phyloP scores from a whole-genome alignment of 30 jellyfish, hydroid and myxozoan species.

The Aurelia coerulea region DNA sequence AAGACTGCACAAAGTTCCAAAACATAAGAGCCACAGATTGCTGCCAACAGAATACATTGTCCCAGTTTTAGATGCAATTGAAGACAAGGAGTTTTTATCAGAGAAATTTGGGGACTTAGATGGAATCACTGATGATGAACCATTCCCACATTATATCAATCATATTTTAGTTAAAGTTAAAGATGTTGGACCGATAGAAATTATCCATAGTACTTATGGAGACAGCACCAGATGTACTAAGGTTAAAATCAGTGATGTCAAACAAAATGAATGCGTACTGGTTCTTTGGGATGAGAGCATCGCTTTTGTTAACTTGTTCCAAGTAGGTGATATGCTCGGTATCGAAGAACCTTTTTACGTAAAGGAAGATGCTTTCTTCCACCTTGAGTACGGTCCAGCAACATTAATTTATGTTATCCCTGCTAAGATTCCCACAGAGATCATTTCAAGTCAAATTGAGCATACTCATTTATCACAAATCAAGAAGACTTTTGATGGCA shows the following conservation, averaged over 20 bases:
- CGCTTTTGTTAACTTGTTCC: slow-evolving; percentile 28
- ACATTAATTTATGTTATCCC: slow-evolving; percentile 44
- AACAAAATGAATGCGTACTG: slow-evolving; percentile 5
- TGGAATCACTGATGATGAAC: slow-evolving; percentile 39
- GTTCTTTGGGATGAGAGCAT: slow-evolving; percentile 64
- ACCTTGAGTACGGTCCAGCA: slow-evolving; percentile 69
- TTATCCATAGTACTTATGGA: slow-evolving; percentile 26
- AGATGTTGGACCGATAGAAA: slow-evolving; percentile 29
- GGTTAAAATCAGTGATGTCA: slow-evolving; percentile 8
- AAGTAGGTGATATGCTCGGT: slow-evolving; percentile 33
- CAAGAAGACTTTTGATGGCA: slow-evolving; percentile 43
- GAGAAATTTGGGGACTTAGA: slow-evolving; percentile 30
- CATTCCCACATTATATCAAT: slow-evolving; percentile 49
- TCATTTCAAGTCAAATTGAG: slow-evolving; percentile 16
- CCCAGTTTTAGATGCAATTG: slow-evolving; percentile 21
- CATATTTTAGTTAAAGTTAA: slow-evolving; percentile 36
- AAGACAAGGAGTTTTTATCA: slow-evolving; percentile 8
- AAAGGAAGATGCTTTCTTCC: slow-evolving; percentile 31
- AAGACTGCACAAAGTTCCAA: slow-evolving; percentile 42
- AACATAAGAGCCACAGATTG: slow-evolving; percentile 8
- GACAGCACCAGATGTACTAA: slow-evolving; percentile 15
- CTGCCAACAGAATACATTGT: slow-evolving; percentile 56
- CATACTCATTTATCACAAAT: background rate
- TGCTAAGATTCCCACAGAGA: slow-evolving; percentile 16
- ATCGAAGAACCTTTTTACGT: slow-evolving; percentile 64